Conservation (phyloP, 2,888 invertebrate species). For the Chrysolina oricalcia region DNA sequence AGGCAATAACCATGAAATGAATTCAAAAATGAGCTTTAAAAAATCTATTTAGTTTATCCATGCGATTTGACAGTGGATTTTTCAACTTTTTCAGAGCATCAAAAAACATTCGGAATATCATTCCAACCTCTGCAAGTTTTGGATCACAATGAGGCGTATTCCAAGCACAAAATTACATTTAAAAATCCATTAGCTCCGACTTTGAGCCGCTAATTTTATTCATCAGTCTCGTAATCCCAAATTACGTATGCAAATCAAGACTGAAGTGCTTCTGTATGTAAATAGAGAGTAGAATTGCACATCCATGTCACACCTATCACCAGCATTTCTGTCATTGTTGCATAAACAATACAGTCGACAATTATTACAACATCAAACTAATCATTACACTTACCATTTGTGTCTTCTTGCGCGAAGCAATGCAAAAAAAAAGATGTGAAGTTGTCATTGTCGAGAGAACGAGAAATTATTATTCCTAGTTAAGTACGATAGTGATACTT, state of each 20-base stretch:
- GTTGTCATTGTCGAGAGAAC: neutral
- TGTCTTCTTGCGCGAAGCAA: constrained; percentile 44
- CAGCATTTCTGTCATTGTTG: constrained; percentile 6
- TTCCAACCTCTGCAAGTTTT: no score
- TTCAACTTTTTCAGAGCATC: no score
- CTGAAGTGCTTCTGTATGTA: constrained; percentile 12
- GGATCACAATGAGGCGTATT: no score
- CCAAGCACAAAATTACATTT: no score
- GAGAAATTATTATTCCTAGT: neutral
- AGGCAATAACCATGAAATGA: no score
- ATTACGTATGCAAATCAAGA: constrained; percentile 15
- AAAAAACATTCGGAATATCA: no score
- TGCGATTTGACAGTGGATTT: no score
- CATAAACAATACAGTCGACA: neutral
- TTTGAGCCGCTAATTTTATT: neutral
- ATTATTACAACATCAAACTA: neutral
- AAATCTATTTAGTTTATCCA: no score
- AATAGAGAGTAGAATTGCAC: neutral
- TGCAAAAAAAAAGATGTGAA: constrained; percentile 13
- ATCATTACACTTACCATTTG: constrained; percentile 53
- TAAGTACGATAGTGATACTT: no score
- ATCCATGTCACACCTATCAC: neutral
- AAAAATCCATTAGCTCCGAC: no score
- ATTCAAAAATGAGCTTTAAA: no score
- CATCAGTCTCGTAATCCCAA: neutral